Evolutionary conservation across 2,113 vertebrate species (phyloP).

Genomic region (Podocnemis expansa): DNA sequence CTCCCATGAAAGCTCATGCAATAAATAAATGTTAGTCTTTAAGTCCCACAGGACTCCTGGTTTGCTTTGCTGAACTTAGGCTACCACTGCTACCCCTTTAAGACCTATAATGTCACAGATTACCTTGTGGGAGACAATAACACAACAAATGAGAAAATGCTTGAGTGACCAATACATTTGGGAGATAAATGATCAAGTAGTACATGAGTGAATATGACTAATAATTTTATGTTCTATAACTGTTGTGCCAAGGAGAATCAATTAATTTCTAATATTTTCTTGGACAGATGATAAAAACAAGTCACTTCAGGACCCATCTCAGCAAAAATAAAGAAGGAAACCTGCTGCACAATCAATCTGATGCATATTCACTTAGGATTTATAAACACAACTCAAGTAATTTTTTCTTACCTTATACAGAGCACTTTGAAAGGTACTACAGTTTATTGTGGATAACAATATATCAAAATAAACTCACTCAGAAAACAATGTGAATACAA

Average conservation of each 20-base stretch:
- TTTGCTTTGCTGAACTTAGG: no score
- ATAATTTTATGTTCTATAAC: slow-evolving; percentile 45
- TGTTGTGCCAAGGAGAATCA: slow-evolving; percentile 41
- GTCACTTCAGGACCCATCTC: slow-evolving; percentile 40
- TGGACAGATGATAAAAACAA: slow-evolving; percentile 53
- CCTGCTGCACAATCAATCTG: slow-evolving; percentile 39
- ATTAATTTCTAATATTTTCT: slow-evolving; percentile 65
- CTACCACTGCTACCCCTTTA: no score
- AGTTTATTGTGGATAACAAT: slow-evolving; percentile 60
- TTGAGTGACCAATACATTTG: slow-evolving; percentile 38
- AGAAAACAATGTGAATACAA: slow-evolving; percentile 28
- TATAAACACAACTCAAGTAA: slow-evolving; percentile 51
- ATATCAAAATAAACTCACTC: slow-evolving; percentile 66
- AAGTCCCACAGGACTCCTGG: no score
- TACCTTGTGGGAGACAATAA: neutral
- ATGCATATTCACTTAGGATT: slow-evolving; percentile 62
- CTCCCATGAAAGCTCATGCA: no score
- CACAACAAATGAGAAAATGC: neutral
- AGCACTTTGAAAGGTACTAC: slow-evolving; percentile 58
- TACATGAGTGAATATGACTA: slow-evolving; percentile 33
- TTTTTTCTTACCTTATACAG: slow-evolving; percentile 61
- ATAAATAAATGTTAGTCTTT: no score
- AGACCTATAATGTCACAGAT: neutral
- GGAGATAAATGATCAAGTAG: slow-evolving; percentile 22
- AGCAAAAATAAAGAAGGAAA: slow-evolving; percentile 53